A percentile compares a stretch with the other conserved stretches of the same genome.
These are phyloP conservation scores for Arbacia lixula DNA, from an alignment of 53 echinoderm and acorn worm genomes.

Conservation along the genomic window DNA sequence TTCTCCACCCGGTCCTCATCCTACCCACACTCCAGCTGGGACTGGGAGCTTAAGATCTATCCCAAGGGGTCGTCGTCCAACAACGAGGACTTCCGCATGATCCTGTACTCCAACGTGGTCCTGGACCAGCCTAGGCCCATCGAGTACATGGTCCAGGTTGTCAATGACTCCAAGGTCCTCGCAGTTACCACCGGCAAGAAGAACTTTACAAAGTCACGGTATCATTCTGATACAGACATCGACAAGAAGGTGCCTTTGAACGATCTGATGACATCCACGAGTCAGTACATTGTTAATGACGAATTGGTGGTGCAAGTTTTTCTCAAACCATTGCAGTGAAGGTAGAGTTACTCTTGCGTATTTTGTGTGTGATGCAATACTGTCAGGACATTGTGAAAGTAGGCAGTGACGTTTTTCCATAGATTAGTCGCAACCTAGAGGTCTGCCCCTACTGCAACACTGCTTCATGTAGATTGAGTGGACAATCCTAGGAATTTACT, in stretches of 20 bases:
- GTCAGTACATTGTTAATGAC: constrained; percentile 86
- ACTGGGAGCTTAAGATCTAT: constrained; percentile 98
- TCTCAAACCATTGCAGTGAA: constrained; percentile 88
- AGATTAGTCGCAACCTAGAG: too few relatives aligned
- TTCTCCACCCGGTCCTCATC: constrained; percentile 94
- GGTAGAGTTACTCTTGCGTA: too few relatives aligned
- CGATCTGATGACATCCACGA: constrained; percentile 69
- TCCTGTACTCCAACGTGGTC: constrained; percentile 95
- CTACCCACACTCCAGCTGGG: constrained; percentile 97
- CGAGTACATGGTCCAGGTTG: constrained; percentile 93
- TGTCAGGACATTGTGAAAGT: too few relatives aligned
- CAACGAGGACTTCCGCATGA: constrained; percentile 94
- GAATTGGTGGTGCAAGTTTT: constrained; percentile 84
- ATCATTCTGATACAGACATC: constrained; percentile 91
- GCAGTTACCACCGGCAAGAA: constrained; percentile 85
- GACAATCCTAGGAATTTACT: too few relatives aligned
- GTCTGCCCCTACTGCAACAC: too few relatives aligned
- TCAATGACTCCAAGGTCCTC: constrained; percentile 79
- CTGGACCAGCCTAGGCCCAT: constrained; percentile 93
- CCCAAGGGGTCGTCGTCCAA: constrained; percentile 95
- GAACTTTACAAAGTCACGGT: constrained; percentile 95
- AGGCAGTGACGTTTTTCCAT: too few relatives aligned
- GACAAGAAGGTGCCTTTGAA: constrained; percentile 96
- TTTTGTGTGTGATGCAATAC: too few relatives aligned
- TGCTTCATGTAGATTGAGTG: too few relatives aligned